Base-by-base conservation (phyloP, 2,888 invertebrate genomes). In the Entomobrya proxima region DNA sequence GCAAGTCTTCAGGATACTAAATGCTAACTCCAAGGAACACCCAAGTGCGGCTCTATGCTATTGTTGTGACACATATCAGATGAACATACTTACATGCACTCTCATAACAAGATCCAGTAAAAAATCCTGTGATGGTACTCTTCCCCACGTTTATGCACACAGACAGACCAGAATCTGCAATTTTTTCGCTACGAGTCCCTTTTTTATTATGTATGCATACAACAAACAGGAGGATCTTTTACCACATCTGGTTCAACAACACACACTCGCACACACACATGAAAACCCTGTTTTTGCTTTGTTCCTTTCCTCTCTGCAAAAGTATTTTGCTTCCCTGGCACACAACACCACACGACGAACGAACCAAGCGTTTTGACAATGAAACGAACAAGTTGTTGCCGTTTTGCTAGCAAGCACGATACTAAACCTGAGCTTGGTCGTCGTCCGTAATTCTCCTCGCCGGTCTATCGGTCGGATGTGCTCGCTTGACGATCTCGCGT, bases 361-460 rank as follows among this genome's bases (percentile, higher is more conserved):
- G 64, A 61, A 58, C 50, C 47, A 35, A 78, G 50, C 47, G 47
- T 64, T 80, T 80, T 74, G 74, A 82, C 80, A 75, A 86, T 79
- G 78, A 58, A 74, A 79, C 75, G 79, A 80, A 87, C 85, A 77
- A 83, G 85, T 77, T 79, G 88, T 86, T 88, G 88, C 81, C 86
- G 86, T 86, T 85, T 67, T 82, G 78, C 82, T 85, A 85, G 85
- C 88, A 77, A 86, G 79, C 86, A 79, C 77, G 88, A 86, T 85
- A 88, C 88, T 88, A 86, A 88, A 72, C 76, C 79, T 80, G 24
- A 47, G 79, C 69, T 69, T 47, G 67, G 32, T 80, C 79, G 67
- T 80, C 79, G 69, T 69, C 69, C 61, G 80, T 67, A 75, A 83
- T 67, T 64, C 79, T 75, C 61, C 30, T 79, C 55, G 74, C 78